Evolutionary conservation across 2,113 vertebrate genomes (phyloP), one percentile per base, ranked within the genome.

Genomic region (Tyrannus savana): DNA sequence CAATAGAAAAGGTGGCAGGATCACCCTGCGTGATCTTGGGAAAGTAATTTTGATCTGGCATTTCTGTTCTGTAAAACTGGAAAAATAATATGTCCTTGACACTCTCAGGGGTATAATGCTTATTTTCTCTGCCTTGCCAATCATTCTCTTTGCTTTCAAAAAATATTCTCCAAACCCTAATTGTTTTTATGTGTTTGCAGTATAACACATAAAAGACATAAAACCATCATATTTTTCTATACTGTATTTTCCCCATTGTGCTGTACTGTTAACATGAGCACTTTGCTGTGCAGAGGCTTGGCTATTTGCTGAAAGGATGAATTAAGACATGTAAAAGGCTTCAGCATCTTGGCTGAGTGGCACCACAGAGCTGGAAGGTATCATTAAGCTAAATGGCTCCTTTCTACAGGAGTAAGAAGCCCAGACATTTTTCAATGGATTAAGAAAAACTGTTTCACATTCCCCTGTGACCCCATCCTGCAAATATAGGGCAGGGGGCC

Each of bases 111-210:
- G 62, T 25, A 12, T 68, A 72, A 68, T 91, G 84, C 68, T 95
- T 95, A 93, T 91, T 84, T 94, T 75, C 64, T 78, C 73, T 92
- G 84, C 52, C 77, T 78, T 95, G 89, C 69, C 96, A 92, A 91
- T 94, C 80, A 92, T 78, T 91, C 68, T 73, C 24, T 75, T 90
- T 41, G 80, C 84, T 94, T 96, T 94, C 60, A 92, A 95, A 95
- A 94, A 84, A 95, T 64, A 92, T 60, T 74, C 94, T 96, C 93
- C 84, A 78, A 95, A 91, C 73, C 56, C 94, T 95, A 87, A 96
- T 94, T 96, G 93, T 59, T 95, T 97, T 91, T 95, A 95, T 96
- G 94, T 87, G 86, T 94, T 95, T 84, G 93, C 89, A 89, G 81
- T 79, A 46, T 82, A 84, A 88, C 76, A 90, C 83, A 96, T 88